Base-by-base conservation (phyloP, 2,888 invertebrate genomes). In the Alsophila aescularia region DNA sequence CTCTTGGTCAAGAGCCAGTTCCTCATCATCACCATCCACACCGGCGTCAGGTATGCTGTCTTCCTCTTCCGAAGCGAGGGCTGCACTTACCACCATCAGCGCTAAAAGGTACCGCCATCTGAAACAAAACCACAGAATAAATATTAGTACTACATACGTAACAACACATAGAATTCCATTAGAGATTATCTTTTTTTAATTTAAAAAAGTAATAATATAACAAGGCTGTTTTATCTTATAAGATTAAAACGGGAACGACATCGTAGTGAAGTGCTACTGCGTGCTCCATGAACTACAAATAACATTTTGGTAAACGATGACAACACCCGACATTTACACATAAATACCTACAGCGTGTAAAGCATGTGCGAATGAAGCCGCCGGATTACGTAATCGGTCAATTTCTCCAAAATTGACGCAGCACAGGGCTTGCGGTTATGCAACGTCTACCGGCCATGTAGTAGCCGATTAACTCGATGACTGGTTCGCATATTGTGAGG, bases 101-200 rank as follows among this genome's bases (percentile, higher is more conserved):
- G 82, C 83, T 54, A 87, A 47, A 31, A 90, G 61, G 60, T 83
- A 77, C 64, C 79, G 73, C 88, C 88, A 90, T 72, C 90, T 90
- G 74, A 0, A 85, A 81, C 69, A 76, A 83, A 43, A 10, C n/a
- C n/a, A n/a, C n/a, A n/a, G n/a, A n/a, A n/a, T n/a, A n/a, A n/a
- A n/a, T n/a, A n/a, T n/a, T n/a, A n/a, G n/a, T n/a, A n/a, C n/a
- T n/a, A n/a, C n/a, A n/a, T n/a, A n/a, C n/a, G n/a, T n/a, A n/a
- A n/a, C n/a, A n/a, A n/a, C n/a, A n/a, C n/a, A n/a, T n/a, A n/a
- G n/a, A n/a, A n/a, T n/a, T n/a, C n/a, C n/a, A n/a, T n/a, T n/a
- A n/a, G n/a, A n/a, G n/a, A n/a, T n/a, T n/a, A n/a, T n/a, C n/a
- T n/a, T n/a, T n/a, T n/a, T n/a, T n/a, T n/a, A n/a, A n/a, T n/a